Base-by-base conservation (phyloP, 2,888 invertebrate species). In the Spilarctia lutea region DNA sequence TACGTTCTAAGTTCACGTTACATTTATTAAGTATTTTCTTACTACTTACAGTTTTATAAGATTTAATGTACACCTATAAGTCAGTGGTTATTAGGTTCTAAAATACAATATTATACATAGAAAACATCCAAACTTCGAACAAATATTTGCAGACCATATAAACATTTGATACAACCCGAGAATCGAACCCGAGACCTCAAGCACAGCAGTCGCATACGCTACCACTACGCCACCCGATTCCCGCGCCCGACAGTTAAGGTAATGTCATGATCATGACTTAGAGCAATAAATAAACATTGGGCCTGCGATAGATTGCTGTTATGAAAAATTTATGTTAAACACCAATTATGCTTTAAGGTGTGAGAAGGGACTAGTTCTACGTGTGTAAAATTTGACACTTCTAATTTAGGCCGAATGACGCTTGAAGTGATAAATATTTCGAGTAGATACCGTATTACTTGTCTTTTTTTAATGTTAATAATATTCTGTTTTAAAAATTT, bases 361-460 rank as follows among this genome's bases (percentile, higher is more conserved):
- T 27, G 75, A 65, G 66, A 66, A 71, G 75, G 65, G 33, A 73
- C 76, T 78, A 68, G 77, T 75, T 60, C 65, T 77, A 74, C 75
- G 63, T 65, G 70, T 79, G 83, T 80, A 77, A 81, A 33, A 83
- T 86, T 87, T 87, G 79, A 79, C 86, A 88, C 84, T 82, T 86
- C 74, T 71, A 78, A 86, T 88, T 84, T 87, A 82, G 88, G 83
- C 86, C 81, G 80, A 81, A 79, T 72, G 74, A 76, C 74, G 72
- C 79, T 39, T 52, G 76, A 75, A 81, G 90, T 91, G 92, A 83
- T 81, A 91, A 91, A 93, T 90, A 87, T 93, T 89, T 90, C 92
- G 83, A 86, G 87, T 91, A 87, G 86, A 6, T 88, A 84, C 27
- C 27, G 2, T 13, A 60, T 13, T 56, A n/a, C 6, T 52, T 52